Conservation (phyloP, 2,113 vertebrate genomes). For the Pampusana beccarii region DNA sequence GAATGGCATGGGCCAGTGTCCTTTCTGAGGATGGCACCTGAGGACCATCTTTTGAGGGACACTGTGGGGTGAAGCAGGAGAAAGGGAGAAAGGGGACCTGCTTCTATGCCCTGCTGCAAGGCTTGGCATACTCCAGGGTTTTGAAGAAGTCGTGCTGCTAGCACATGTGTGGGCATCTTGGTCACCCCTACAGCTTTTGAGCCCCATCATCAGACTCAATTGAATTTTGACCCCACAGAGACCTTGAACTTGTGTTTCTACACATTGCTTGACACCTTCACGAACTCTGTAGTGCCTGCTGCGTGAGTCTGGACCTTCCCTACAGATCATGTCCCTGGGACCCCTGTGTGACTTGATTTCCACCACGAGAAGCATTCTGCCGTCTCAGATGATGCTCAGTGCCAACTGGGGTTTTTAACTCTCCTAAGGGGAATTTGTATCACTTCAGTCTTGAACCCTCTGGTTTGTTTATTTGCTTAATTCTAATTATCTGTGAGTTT, state of each 20-base stretch:
- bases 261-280: background rate
- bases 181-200: background rate
- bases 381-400: background rate
- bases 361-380: background rate
- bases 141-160: rapidly evolving
- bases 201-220: background rate
- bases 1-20: too few relatives aligned
- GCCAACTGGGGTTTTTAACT: background rate
- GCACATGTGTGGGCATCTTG: rapidly evolving
- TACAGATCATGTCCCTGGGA: rapidly evolving
- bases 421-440: background rate
- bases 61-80: background rate
- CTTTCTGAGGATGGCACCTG: background rate
- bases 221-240: background rate
- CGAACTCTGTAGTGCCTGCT: background rate
- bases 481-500: background rate
- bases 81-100: background rate
- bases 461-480: background rate
- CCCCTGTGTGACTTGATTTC: background rate
- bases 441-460: background rate
- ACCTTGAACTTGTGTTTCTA: background rate
- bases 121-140: background rate
- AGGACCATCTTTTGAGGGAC: background rate
- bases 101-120: rapidly evolving
- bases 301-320: background rate